These are phyloP conservation scores for Scaptodrosophila latifasciaeformis DNA, from an alignment of 2,888 invertebrate genomes.

Conservation along the genomic window DNA sequence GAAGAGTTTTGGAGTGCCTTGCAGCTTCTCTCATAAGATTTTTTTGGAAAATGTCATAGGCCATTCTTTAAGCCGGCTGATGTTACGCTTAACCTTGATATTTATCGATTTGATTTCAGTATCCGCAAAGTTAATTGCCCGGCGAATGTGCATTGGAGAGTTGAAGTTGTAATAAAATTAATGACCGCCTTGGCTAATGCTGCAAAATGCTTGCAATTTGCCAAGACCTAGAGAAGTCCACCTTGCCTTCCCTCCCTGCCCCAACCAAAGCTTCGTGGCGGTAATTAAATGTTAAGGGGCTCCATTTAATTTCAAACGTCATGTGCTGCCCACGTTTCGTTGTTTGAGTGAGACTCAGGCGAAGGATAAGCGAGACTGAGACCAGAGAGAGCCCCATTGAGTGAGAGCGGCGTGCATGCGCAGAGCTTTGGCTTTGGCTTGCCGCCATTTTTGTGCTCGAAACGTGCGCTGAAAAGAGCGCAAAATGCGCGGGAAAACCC, in stretches of 20 bases:
- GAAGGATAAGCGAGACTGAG: neutral
- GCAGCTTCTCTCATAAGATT: no score
- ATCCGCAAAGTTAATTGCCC: slow-evolving; percentile 15
- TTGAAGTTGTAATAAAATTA: no score
- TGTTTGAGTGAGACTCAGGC: neutral
- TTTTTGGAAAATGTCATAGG: slow-evolving; percentile 32
- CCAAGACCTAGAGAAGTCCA: slow-evolving; percentile 28
- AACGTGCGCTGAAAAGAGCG: slow-evolving; percentile 28
- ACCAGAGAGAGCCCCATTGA: neutral
- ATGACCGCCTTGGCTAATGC: slow-evolving; percentile 2
- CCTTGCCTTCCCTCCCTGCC: slow-evolving; percentile 3
- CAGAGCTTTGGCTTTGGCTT: slow-evolving; percentile 10
- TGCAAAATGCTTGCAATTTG: slow-evolving; percentile 37
- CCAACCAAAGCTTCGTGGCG: slow-evolving; percentile 9
- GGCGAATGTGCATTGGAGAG: no score
- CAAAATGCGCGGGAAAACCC: slow-evolving; percentile 59
- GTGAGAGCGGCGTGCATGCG: slow-evolving; percentile 26
- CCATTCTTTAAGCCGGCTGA: neutral
- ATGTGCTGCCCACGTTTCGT: neutral
- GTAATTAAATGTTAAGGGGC: no score
- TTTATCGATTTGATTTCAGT: slow-evolving; percentile 42
- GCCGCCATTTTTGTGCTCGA: slow-evolving; percentile 20
- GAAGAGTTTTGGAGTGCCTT: no score
- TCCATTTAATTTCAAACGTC: no score
- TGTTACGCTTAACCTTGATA: slow-evolving; percentile 48